Percentiles rank a stretch among this genome's conserved stretches.
phyloP scores from a whole-genome alignment of 2,113 vertebrate genomes.

The Mesitornis unicolor region DNA sequence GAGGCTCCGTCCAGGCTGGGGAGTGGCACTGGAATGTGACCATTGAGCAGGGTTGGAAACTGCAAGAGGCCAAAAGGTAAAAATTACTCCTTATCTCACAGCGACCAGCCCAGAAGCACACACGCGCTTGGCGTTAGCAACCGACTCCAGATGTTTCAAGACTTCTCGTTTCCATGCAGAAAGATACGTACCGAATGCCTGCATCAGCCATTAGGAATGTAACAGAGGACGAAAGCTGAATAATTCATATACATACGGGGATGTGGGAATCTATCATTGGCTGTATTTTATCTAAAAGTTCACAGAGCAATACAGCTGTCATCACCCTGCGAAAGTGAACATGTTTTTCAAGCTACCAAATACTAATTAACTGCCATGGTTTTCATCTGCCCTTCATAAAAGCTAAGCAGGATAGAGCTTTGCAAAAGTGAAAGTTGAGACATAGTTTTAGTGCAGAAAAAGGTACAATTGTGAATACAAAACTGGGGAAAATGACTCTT shows the following conservation, averaged over 20 bases:
- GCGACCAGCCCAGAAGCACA: neutral
- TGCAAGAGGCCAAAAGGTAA: constrained; percentile 70
- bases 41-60: constrained; percentile 93
- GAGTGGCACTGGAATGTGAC: constrained; percentile 89
- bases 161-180: neutral
- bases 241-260: fast-evolving
- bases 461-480: neutral
- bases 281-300: neutral
- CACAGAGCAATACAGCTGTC: neutral
- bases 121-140: neutral
- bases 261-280: neutral
- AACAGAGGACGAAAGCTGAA: neutral
- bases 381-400: neutral
- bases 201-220: neutral
- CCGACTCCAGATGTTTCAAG: neutral
- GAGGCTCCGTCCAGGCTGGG: constrained; percentile 89
- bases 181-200: neutral
- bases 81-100: neutral
- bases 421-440: neutral
- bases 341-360: neutral
- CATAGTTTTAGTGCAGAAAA: neutral
- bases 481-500: neutral
- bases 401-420: neutral
- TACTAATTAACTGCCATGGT: neutral
- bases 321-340: neutral